Percentiles rank a stretch among this genome's conserved stretches.
phyloP scores from a whole-genome alignment of 1,140 invertebrate genomes.

The Drosophila littoralis region DNA sequence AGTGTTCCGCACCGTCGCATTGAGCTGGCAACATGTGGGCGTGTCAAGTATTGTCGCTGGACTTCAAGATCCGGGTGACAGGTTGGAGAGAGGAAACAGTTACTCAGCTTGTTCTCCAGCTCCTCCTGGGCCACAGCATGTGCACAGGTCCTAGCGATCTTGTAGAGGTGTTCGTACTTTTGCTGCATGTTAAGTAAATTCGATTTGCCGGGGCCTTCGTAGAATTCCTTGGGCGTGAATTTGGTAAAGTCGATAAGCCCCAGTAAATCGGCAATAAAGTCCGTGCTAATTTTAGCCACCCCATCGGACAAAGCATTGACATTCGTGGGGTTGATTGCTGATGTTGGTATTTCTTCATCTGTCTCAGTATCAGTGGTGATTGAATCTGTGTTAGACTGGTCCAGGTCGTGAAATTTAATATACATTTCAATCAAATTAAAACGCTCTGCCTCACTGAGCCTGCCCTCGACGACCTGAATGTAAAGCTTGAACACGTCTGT shows the following conservation, averaged over 20 bases:
- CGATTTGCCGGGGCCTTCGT: slow-evolving; percentile 8
- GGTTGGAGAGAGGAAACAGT: neutral
- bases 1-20: neutral
- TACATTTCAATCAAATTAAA: slow-evolving; percentile 11
- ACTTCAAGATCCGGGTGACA: neutral
- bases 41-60: neutral
- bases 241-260: slow-evolving; percentile 3
- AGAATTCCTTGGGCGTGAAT: slow-evolving; percentile 5
- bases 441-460: neutral
- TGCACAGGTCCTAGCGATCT: neutral
- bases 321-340: neutral
- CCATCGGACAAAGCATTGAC: neutral
- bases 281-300: neutral
- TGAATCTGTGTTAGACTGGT: neutral
- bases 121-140: neutral
- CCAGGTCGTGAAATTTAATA: neutral
- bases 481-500: neutral
- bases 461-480: neutral
- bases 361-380: neutral
- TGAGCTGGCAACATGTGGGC: neutral
- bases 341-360: neutral
- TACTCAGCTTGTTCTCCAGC: neutral
- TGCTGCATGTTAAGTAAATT: neutral
- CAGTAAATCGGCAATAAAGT: neutral
- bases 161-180: slow-evolving; percentile 4